Evolutionary conservation across 2,797 vertebrate species (phyloP), one percentile per base, ranked within the genome.

Genomic region (Mormyrus proboscirostris): DNA sequence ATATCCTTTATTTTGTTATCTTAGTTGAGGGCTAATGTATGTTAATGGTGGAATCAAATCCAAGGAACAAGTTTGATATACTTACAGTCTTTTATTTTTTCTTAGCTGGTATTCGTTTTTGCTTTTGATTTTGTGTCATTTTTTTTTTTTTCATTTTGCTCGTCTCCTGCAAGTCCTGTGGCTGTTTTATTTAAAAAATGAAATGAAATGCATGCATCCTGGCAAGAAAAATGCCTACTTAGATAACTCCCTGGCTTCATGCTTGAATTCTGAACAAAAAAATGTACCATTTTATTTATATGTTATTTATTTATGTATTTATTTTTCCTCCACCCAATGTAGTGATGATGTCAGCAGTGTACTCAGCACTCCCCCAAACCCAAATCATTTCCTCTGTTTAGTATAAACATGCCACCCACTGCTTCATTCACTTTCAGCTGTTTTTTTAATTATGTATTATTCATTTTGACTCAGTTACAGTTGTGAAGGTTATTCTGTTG

Each of bases 131-230:
- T 90, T 91, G 90, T 89, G 90, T 92, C 29, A 33, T 33, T 33
- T 33, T 89, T 88, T 90, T 57, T 85, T 59, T 90, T 88, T 95
- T 86, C 86, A 44, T 38, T 79, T 79, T 44, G 95, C 94, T 95
- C 93, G 93, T 94, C 91, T 95, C 93, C 96, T 95, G 95, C 95
- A 95, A 95, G 95, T 96, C 94, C 93, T 91, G 96, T 96, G 95
- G 73, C 94, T 93, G 95, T 96, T 95, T 93, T 95, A 95, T 95
- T 95, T 94, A 93, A 92, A 93, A 93, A 93, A 93, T 93, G 95
- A 95, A 93, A 93, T 91, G 62, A 95, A 95, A 93, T 95, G 94
- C 94, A 95, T 95, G 95, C 94, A 91, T 94, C 92, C 94, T 93
- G 92, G 92, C 91, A 73, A 91, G 29, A 93, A 55, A 94, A 92